Conservation (phyloP, 2,113 vertebrate species). For the Sorex fumeus region DNA sequence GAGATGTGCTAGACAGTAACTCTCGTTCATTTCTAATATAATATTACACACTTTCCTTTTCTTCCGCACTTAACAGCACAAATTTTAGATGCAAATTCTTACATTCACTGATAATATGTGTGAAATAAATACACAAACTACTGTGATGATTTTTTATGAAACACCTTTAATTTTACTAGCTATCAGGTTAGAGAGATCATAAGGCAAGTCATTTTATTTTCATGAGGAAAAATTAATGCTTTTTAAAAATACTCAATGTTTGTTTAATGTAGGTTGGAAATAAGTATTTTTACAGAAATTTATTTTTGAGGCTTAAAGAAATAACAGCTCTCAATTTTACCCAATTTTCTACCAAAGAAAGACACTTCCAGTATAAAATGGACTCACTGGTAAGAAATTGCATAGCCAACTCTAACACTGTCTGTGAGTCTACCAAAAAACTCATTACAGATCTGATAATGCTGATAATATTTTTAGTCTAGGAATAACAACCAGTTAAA, state of each 20-base stretch:
- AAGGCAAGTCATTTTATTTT: background rate
- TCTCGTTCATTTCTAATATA: conserved; percentile 33
- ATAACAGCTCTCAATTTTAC: background rate
- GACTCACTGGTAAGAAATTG: conserved; percentile 14
- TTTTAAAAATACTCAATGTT: background rate
- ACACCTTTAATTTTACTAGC: conserved; percentile 16
- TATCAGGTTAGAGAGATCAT: background rate
- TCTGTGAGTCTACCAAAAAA: conserved; percentile 53
- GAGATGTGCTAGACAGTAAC: conserved; percentile 7
- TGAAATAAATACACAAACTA: conserved; percentile 4
- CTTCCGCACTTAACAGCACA: background rate
- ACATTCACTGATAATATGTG: conserved; percentile 6
- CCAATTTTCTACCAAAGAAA: background rate
- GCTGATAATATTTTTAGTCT: conserved; percentile 18
- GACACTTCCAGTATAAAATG: too few species aligned
- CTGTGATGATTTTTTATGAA: background rate
- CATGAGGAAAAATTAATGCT: background rate
- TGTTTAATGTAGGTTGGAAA: background rate
- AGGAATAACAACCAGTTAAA: conserved; percentile 35
- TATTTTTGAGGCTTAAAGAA: background rate
- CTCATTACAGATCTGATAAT: background rate
- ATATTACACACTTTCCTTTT: background rate
- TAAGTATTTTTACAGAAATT: conserved; percentile 11
- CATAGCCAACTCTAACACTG: conserved; percentile 31
- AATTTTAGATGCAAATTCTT: conserved; percentile 7